A percentile compares a stretch with the other conserved stretches of the same genome.
Conservation (phyloP, 2,113 vertebrate genomes). For the Clarias macrocephalus region DNA sequence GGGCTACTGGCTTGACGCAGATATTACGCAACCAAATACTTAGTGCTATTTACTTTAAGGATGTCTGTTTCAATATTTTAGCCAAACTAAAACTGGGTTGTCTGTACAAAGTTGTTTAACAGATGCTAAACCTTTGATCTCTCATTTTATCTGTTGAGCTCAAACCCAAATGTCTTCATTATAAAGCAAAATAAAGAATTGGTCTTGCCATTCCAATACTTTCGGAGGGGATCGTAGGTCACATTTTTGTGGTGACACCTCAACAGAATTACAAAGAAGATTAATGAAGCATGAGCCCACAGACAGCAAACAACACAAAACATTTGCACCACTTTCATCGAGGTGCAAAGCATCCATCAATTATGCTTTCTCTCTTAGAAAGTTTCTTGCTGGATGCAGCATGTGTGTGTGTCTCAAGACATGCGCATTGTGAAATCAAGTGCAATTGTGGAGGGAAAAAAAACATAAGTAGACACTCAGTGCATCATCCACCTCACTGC, state of each 20-base stretch:
- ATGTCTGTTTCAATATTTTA: not conserved
- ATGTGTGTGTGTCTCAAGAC: not conserved
- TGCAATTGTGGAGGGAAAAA: not conserved
- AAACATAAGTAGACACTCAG: not conserved
- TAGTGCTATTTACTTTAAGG: not conserved
- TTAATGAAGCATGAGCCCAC: not conserved
- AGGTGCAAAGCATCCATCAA: not conserved
- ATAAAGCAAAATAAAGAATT: not conserved
- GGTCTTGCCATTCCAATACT: not conserved
- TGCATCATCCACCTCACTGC: not conserved
- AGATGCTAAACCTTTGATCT: not conserved
- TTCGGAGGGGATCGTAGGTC: not conserved
- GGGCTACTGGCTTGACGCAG: not conserved
- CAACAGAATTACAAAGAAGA: not conserved
- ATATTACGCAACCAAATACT: not conserved
- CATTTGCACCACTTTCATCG: not conserved
- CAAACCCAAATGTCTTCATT: not conserved
- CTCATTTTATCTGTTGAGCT: not conserved
- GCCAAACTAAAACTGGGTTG: not conserved
- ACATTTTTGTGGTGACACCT: not conserved
- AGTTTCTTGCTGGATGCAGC: not conserved
- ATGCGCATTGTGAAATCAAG: not conserved
- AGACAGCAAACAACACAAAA: not conserved
- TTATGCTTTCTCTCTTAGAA: not conserved
- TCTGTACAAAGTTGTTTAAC: not conserved